Base-by-base conservation (phyloP, 2,113 vertebrate genomes). In the Anthoscopus minutus region DNA sequence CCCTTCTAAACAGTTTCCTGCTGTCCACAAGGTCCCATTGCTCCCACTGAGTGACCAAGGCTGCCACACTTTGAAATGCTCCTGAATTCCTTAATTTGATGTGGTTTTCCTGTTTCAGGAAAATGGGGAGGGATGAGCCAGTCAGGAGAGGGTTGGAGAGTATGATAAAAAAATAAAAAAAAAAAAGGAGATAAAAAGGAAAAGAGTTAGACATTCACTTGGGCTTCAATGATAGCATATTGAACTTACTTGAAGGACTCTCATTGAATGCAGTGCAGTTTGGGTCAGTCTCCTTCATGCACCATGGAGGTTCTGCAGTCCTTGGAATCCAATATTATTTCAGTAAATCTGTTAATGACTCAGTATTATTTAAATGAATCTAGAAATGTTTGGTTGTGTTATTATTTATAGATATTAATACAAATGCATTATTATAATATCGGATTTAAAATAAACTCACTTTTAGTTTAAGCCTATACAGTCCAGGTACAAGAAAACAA, bases 171-270 rank as follows among this genome's bases (percentile, higher is more conserved):
- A n/a, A 27, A 50, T 9, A 28, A 15, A 37, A 11, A 9, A 16
- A 53, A 24, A 15, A 22, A 21, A 14, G 19, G 6, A 6, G 0
- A 21, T 4, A 38, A 6, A 14, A 24, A 54, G 17, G 6, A 8
- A 50, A 22, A 78, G 16, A 40, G 4, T 15, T 16, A 76, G 14
- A 50, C 6, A 18, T 65, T 66, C 25, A 28, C 45, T 4, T 4
- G 47, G 44, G 24, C 24, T 81, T 19, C 0, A 0, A 9, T 31
- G 18, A 31, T 4, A 76, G 28, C 0, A 0, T 22, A 66, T 22
- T 82, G 58, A 95, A 89, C 40, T 73, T 78, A 64, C 15, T 37
- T 57, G 81, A 64, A 91, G 54, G 45, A 33, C 19, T 81, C 33
- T 16, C 33, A 45, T 5, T 61, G 84, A 89, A 30, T 62, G 42